Evolutionary conservation across 2,888 invertebrate genomes (phyloP).

Genomic region (Molorchus minor): DNA sequence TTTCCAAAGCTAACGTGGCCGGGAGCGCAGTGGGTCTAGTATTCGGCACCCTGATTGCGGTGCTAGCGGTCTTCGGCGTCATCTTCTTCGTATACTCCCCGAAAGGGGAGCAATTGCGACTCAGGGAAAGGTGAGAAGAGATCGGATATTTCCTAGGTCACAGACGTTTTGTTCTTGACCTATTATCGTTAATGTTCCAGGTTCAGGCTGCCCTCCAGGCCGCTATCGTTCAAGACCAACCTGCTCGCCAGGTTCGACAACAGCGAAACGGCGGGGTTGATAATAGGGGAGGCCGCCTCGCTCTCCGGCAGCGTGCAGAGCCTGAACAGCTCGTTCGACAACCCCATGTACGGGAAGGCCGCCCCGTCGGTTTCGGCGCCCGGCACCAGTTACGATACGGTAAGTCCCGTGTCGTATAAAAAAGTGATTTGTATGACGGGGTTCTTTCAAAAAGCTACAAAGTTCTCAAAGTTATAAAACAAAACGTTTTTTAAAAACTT

Average conservation of each 20-base stretch:
- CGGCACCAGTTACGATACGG: slow-evolving; percentile 22
- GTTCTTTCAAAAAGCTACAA: too few species aligned
- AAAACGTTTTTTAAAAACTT: too few species aligned
- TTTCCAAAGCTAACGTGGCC: not conserved
- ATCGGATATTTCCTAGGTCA: not conserved
- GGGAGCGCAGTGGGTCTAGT: slow-evolving; percentile 30
- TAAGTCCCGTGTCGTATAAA: too few species aligned
- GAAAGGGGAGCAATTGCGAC: not conserved
- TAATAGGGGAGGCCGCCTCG: slow-evolving; percentile 47
- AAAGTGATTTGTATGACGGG: too few species aligned
- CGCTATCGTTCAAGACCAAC: slow-evolving; percentile 29
- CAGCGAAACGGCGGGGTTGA: slow-evolving; percentile 47
- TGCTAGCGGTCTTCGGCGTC: slow-evolving; percentile 22
- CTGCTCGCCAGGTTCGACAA: slow-evolving; percentile 50
- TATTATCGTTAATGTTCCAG: not conserved
- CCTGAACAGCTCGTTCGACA: slow-evolving; percentile 52
- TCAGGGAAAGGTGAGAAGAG: not conserved
- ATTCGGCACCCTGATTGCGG: slow-evolving; percentile 41
- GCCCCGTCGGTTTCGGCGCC: slow-evolving; percentile 26
- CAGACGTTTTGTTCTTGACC: not conserved
- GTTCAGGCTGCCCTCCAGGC: slow-evolving; percentile 21
- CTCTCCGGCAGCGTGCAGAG: slow-evolving; percentile 48
- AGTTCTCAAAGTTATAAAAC: too few species aligned
- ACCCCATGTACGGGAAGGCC: slow-evolving; percentile 49
- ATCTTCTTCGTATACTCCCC: slow-evolving; percentile 29